Evolutionary conservation across 2,113 vertebrate genomes (phyloP), one percentile per base, ranked within the genome.

Genomic region (Elephantulus edwardii): DNA sequence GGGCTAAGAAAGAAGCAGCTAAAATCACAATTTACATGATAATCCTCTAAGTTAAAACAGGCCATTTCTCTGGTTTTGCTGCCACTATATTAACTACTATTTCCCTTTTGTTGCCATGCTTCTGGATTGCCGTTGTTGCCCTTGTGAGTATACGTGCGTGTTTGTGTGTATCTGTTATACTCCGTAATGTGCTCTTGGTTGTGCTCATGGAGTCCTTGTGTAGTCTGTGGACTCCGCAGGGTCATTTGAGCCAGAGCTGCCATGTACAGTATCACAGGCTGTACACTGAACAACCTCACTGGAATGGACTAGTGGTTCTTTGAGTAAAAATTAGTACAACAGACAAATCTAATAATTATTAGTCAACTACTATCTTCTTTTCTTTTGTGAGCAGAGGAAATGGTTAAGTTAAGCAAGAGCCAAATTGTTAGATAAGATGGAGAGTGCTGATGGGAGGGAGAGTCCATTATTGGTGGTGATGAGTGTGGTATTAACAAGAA

Each of bases 1-100:
- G 44, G 62, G 70, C 79, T 64, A 40, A 76, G 70, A 38, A 87
- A 28, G 75, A 38, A 93, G 81, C 79, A 78, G 40, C 9, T 42
- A 71, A 96, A 88, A 89, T 80, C 71, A 80, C 85, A 89, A 89
- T 52, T 44, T 88, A 50, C 68, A 17, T 13, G 86, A 95, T 81
- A 56, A 26, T 42, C 46, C 38, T 83, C 60, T 76, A 14, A 33
- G 80, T 77, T 77, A 74, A 88, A 86, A 68, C 52, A 40, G 60
- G 62, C 70, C 77, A 74, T 66, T 80, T 58, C 70, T 58, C 54
- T 12, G 26, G 52, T 75, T 72, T 76, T 28, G 28, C 30, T 72
- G 66, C 20, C 19, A 30, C 1, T 35, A 0, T 83, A n/a, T n/a
- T n/a, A n/a, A n/a, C n/a, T n/a, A n/a, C n/a, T n/a, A n/a, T n/a